Evolutionary conservation across 2,797 vertebrate genomes (phyloP).

Genomic region (Microhierax caerulescens): DNA sequence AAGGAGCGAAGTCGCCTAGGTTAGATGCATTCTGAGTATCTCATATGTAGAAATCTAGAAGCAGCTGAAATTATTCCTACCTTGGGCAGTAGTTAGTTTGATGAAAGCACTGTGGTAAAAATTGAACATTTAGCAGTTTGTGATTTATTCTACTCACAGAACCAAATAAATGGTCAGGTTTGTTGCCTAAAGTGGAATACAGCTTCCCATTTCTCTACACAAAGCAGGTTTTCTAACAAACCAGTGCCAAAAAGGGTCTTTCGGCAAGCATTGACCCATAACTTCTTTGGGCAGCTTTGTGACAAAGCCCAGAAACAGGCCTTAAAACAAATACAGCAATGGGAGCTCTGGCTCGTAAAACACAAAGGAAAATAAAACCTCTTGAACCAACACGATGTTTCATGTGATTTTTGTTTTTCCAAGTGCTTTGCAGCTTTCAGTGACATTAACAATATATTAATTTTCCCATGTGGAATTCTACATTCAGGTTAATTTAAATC

Average conservation of each 20-base stretch:
- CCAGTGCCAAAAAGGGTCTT: not conserved
- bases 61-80: not conserved
- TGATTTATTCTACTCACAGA: not conserved
- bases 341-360: not conserved
- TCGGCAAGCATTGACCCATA: not conserved
- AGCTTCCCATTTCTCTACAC: not conserved
- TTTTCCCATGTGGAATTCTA: constrained; percentile 3
- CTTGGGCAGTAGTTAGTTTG: not conserved
- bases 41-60: not conserved
- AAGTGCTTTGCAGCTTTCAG: not conserved
- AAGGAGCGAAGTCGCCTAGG: not conserved
- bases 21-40: not conserved
- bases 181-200: not conserved
- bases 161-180: not conserved
- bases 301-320: not conserved
- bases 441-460: not conserved
- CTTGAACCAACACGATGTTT: not conserved
- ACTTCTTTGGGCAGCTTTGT: not conserved
- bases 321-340: not conserved
- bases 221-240: not conserved
- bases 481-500: constrained; percentile 32
- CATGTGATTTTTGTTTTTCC: not conserved
- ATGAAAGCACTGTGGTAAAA: not conserved
- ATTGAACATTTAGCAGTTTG: not conserved
- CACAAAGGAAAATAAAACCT: not conserved